phyloP scores from a whole-genome alignment of 2,888 invertebrate genomes.

The Lissocephala sabroskyi region DNA sequence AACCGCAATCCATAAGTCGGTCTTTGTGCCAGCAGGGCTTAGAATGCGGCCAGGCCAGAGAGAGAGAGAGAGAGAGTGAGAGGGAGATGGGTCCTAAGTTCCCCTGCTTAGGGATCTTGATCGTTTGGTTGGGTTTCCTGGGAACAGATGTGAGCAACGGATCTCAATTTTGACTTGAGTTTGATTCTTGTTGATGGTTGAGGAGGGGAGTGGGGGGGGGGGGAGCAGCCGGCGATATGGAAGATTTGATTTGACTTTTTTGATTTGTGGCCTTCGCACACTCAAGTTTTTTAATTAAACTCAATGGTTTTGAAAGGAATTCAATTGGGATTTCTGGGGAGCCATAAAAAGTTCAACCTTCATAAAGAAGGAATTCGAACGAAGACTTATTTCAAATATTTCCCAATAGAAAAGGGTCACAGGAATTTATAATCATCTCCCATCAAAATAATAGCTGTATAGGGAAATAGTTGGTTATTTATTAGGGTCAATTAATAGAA shows the following conservation, averaged over 20 bases:
- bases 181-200: neutral
- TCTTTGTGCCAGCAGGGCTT: constrained; percentile 68
- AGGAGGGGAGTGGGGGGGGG: too few relatives aligned
- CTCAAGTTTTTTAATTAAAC: constrained; percentile 48
- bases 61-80: neutral
- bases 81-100: too few relatives aligned
- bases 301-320: constrained; percentile 38
- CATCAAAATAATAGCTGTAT: too few relatives aligned
- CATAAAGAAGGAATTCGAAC: constrained; percentile 12
- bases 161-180: neutral
- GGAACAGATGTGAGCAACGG: neutral
- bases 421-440: too few relatives aligned
- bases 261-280: too few relatives aligned
- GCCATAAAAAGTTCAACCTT: constrained; percentile 32
- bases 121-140: neutral
- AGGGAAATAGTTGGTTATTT: too few relatives aligned
- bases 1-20: constrained; percentile 57
- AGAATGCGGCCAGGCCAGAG: constrained; percentile 54
- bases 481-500: too few relatives aligned
- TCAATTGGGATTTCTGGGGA: too few relatives aligned
- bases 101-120: too few relatives aligned
- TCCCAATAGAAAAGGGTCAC: too few relatives aligned
- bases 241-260: constrained; percentile 47
- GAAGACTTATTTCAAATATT: too few relatives aligned
- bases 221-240: constrained; percentile 52